Conservation (phyloP, 92 coral and sea anemone genomes). For the Paragorgia papillata region DNA sequence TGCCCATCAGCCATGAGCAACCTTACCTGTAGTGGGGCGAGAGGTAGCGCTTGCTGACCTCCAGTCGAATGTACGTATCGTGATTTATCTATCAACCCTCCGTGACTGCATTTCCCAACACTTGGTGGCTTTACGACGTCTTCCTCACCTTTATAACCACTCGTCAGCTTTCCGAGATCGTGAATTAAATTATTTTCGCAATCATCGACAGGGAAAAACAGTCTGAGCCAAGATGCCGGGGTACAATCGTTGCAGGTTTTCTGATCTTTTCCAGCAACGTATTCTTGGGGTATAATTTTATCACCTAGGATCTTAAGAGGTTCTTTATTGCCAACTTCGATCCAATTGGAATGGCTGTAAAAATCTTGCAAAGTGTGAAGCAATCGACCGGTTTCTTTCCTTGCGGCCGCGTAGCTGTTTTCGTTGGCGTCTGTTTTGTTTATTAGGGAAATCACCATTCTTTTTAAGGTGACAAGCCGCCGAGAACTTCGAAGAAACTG, state of each 20-base stretch:
- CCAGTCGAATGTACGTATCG: constrained; percentile 34
- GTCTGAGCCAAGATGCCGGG: neutral
- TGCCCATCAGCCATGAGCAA: no score
- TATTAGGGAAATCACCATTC: constrained; percentile 43
- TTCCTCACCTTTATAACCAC: constrained; percentile 62
- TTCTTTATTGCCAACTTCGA: constrained; percentile 54
- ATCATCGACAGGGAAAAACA: constrained; percentile 1
- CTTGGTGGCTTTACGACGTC: constrained; percentile 63
- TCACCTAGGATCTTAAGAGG: constrained; percentile 42
- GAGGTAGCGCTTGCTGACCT: constrained; percentile 27
- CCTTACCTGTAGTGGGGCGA: constrained; percentile 30
- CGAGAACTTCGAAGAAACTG: constrained; percentile 47
- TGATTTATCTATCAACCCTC: constrained; percentile 52
- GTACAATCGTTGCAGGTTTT: constrained; percentile 54
- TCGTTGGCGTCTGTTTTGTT: constrained; percentile 26
- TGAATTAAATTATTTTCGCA: constrained; percentile 46
- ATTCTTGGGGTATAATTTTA: constrained; percentile 7
- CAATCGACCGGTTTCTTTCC: constrained; percentile 56
- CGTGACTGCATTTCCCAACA: constrained; percentile 67
- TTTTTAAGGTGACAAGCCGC: constrained; percentile 51
- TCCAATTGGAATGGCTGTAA: constrained; percentile 75
- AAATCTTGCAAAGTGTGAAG: constrained; percentile 76
- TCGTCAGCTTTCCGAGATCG: constrained; percentile 51
- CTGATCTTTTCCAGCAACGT: constrained; percentile 50
- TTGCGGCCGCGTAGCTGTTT: constrained; percentile 52